These are phyloP conservation scores for Pollimyrus isidori DNA, from an alignment of 2,113 vertebrate genomes.

Conservation along the genomic window DNA sequence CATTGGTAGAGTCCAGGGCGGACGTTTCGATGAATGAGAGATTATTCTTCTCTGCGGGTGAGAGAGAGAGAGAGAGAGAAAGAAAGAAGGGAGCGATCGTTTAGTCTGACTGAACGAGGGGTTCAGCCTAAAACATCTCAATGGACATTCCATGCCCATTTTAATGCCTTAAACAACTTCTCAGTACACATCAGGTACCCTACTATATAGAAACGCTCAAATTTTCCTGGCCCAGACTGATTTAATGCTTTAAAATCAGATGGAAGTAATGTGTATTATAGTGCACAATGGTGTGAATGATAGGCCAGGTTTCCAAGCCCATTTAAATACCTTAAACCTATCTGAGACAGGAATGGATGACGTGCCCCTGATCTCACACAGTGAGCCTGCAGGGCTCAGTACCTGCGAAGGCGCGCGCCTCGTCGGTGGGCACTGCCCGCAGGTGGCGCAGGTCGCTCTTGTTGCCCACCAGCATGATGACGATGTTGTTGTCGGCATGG, in stretches of 20 bases:
- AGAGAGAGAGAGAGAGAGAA: not conserved
- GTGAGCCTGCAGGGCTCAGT: not conserved
- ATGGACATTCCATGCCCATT: no score
- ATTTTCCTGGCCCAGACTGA: no score
- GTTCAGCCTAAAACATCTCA: no score
- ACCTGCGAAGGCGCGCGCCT: slow-evolving; percentile 96
- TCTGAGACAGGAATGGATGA: not conserved
- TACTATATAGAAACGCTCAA: no score
- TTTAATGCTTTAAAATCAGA: no score
- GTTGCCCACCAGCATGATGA: slow-evolving; percentile 98
- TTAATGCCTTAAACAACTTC: no score
- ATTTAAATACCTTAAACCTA: no score
- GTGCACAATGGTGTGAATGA: no score
- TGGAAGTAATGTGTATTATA: no score
- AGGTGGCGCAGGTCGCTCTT: slow-evolving; percentile 97
- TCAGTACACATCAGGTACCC: no score
- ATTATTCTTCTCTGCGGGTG: slow-evolving; percentile 86
- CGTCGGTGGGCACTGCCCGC: slow-evolving; percentile 90
- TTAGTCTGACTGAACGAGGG: not conserved
- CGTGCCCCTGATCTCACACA: not conserved
- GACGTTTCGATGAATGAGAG: slow-evolving; percentile 98
- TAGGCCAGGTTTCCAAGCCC: no score
- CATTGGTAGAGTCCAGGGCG: slow-evolving; percentile 94
- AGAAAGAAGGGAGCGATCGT: not conserved
- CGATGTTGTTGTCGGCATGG: slow-evolving; percentile 96